Conservation (phyloP, 2,113 vertebrate genomes). For the Scatophagus argus region DNA sequence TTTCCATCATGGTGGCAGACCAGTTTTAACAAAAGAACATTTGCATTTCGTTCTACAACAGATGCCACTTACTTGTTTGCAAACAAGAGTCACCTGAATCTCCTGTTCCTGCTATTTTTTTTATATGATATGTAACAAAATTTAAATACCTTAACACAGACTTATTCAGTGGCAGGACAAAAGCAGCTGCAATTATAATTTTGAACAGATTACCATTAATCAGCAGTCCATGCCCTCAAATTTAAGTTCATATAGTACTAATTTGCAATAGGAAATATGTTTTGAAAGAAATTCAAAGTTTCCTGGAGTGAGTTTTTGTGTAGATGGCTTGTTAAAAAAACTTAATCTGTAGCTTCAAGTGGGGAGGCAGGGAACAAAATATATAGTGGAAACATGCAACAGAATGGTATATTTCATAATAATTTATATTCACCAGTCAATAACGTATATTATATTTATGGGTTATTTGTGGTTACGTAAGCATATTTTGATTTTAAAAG, state of each 20-base stretch:
- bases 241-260: background rate
- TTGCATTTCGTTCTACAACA: constrained; percentile 14
- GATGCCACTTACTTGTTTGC: constrained; percentile 2
- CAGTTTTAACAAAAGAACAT: background rate
- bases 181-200: background rate
- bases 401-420: too few species aligned
- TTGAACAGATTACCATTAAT: background rate
- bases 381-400: background rate
- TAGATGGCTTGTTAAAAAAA: too few species aligned
- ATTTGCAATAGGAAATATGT: background rate
- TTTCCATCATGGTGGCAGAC: background rate
- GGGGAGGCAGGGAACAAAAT: background rate
- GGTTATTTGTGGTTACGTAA: too few species aligned
- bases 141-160: background rate
- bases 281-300: background rate
- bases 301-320: background rate
- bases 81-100: background rate
- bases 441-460: too few species aligned
- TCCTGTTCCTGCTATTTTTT: background rate
- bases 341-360: background rate
- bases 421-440: too few species aligned
- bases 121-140: background rate
- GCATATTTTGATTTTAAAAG: background rate
- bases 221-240: background rate
- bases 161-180: background rate